phyloP scores from a whole-genome alignment of 2,113 vertebrate species.

The Cricetomys ansorgei region DNA sequence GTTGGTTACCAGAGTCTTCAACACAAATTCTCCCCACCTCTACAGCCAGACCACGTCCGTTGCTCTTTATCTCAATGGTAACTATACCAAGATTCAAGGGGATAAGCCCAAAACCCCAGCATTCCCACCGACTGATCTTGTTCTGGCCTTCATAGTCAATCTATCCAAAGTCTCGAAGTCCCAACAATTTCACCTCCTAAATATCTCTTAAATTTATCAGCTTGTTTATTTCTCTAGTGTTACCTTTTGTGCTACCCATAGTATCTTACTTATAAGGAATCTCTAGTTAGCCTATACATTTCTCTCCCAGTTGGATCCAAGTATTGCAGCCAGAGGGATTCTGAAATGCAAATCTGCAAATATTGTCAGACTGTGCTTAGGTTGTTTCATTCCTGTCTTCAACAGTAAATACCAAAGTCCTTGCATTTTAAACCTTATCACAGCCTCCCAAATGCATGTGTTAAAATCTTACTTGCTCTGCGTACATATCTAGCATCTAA shows the following conservation, averaged over 20 bases:
- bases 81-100: background rate
- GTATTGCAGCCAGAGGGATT: background rate
- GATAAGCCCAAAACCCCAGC: background rate
- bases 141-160: background rate
- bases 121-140: background rate
- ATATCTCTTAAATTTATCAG: background rate
- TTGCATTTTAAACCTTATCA: background rate
- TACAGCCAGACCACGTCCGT: background rate
- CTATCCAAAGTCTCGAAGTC: background rate
- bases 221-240: background rate
- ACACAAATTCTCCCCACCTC: background rate
- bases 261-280: background rate
- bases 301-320: background rate
- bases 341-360: background rate
- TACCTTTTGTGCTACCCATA: background rate
- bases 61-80: background rate
- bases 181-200: background rate
- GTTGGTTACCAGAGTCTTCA: background rate
- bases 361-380: background rate
- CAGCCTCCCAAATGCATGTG: background rate
- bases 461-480: background rate
- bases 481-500: background rate
- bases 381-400: background rate
- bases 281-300: background rate
- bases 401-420: background rate